phyloP scores from a whole-genome alignment of 2,888 invertebrate species.

The Sipha maydis region DNA sequence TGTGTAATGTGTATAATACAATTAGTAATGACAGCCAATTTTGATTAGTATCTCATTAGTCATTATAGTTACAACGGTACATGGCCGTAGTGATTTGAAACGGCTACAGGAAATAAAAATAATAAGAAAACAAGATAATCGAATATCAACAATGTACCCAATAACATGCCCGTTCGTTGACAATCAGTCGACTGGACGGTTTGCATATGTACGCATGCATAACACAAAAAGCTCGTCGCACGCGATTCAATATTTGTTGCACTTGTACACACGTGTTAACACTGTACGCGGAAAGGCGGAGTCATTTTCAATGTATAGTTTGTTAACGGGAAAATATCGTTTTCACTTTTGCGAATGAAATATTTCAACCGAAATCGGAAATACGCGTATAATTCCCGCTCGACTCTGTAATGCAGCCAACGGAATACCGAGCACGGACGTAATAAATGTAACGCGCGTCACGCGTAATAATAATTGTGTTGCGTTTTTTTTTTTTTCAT shows the following conservation, averaged over 20 bases:
- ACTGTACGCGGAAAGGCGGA: no score
- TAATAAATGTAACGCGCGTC: constrained; percentile 3
- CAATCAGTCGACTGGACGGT: not conserved
- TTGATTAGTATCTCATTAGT: constrained; percentile 16
- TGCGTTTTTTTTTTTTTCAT: not conserved
- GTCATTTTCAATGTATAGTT: no score
- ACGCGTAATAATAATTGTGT: not conserved
- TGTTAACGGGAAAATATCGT: no score
- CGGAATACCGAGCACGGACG: not conserved
- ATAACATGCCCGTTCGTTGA: no score
- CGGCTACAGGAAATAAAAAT: not conserved
- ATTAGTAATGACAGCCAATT: constrained; percentile 21
- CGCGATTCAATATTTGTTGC: not conserved
- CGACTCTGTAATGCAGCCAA: no score
- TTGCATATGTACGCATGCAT: no score
- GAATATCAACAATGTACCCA: not conserved
- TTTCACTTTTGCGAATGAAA: no score
- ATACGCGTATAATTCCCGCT: no score
- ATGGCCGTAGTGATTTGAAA: not conserved
- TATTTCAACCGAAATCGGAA: no score
- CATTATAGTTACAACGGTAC: not conserved
- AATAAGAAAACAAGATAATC: not conserved
- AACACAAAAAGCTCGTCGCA: not conserved
- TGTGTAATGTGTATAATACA: not conserved
- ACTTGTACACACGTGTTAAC: no score